Conservation (phyloP, 2,888 invertebrate species). For the Macrophya alboannulata region DNA sequence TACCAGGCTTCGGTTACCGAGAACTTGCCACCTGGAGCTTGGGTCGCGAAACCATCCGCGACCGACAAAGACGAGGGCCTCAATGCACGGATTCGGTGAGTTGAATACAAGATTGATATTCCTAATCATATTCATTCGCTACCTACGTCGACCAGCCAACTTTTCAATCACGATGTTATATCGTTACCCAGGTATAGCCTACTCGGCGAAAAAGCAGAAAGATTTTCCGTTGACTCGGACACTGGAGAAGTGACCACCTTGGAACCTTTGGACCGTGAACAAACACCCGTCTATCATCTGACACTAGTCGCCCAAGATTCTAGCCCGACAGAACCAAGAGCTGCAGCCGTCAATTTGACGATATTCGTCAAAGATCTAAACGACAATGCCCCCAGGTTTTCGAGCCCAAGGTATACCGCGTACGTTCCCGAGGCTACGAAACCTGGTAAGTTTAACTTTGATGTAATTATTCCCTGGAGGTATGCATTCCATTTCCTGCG, state of each 20-base stretch:
- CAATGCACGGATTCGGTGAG: slow-evolving; percentile 91
- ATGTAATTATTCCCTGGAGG: slow-evolving; percentile 7
- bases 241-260: slow-evolving; percentile 91
- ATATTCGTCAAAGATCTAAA: slow-evolving; percentile 91
- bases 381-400: slow-evolving; percentile 92
- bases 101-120: slow-evolving; percentile 6
- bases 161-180: not conserved
- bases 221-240: slow-evolving; percentile 90
- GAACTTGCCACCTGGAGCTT: slow-evolving; percentile 90
- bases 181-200: slow-evolving; percentile 85
- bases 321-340: slow-evolving; percentile 92
- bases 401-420: slow-evolving; percentile 88
- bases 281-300: slow-evolving; percentile 88
- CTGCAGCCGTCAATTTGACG: slow-evolving; percentile 91
- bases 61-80: slow-evolving; percentile 91
- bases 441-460: slow-evolving; percentile 81
- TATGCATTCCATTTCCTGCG: not conserved
- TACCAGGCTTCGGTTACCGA: slow-evolving; percentile 91
- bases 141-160: not conserved
- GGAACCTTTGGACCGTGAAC: slow-evolving; percentile 90
- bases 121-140: not conserved
- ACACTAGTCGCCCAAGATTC: slow-evolving; percentile 95
- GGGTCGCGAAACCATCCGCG: slow-evolving; percentile 90
- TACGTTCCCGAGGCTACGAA: slow-evolving; percentile 92
- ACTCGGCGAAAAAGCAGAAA: slow-evolving; percentile 90